Percentiles rank a stretch among this genome's conserved stretches.
These are phyloP conservation scores for Pyrrhopygopsis socrates DNA, from an alignment of 2,888 invertebrate genomes.

Conservation along the genomic window DNA sequence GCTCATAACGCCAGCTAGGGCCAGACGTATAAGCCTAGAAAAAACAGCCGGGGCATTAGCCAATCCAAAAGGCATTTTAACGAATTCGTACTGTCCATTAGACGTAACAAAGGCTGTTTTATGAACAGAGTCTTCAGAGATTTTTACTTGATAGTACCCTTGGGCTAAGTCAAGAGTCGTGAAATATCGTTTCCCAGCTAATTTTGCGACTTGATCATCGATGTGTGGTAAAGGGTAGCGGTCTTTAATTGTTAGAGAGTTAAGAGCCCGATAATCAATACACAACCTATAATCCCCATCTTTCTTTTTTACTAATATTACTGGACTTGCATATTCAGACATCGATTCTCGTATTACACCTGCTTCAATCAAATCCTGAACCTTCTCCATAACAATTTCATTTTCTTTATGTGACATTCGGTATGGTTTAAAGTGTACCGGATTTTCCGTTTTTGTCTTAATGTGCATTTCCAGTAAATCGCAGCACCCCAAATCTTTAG, in stretches of 20 bases:
- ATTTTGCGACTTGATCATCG: neutral
- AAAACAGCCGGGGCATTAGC: too few relatives aligned
- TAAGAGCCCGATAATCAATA: slow-evolving; percentile 5
- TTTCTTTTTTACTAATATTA: slow-evolving; percentile 13
- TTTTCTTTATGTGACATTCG: slow-evolving; percentile 43
- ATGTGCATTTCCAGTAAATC: slow-evolving; percentile 40
- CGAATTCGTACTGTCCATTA: neutral
- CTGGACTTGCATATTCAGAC: slow-evolving; percentile 18
- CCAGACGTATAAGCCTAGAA: too few relatives aligned
- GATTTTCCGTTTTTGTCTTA: neutral
- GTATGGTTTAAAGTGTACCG: slow-evolving; percentile 37
- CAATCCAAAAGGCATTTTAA: too few relatives aligned
- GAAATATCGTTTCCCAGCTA: neutral
- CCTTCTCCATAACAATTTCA: slow-evolving; percentile 30
- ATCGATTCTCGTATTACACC: neutral
- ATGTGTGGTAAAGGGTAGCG: neutral
- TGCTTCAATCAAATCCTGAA: neutral
- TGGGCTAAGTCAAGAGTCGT: neutral
- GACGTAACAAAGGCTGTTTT: neutral
- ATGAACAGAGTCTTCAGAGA: neutral
- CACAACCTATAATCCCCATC: slow-evolving; percentile 16
- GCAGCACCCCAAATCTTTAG: slow-evolving; percentile 44
- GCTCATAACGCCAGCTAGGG: too few relatives aligned
- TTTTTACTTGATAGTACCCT: neutral
- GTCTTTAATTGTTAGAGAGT: neutral